A percentile compares a stretch with the other conserved stretches of the same genome.
phyloP scores from a whole-genome alignment of 2,797 vertebrate species.

The Botia kubotai region DNA sequence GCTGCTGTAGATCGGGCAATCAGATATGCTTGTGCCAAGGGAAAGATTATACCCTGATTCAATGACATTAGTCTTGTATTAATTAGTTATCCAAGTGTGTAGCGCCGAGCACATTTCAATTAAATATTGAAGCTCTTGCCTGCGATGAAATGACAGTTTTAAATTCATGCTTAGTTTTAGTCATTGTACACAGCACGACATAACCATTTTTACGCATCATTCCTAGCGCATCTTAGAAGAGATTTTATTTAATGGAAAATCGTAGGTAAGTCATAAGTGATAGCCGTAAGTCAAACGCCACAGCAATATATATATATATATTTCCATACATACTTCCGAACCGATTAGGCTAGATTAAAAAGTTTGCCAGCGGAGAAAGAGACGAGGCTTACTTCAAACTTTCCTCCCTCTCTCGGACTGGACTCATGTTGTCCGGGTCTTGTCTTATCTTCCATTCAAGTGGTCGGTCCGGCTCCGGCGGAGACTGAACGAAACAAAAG shows the following conservation, averaged over 20 bases:
- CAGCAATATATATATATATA: neutral
- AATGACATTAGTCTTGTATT: constrained; percentile 56
- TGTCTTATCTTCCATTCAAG: constrained; percentile 33
- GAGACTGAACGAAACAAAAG: constrained; percentile 23
- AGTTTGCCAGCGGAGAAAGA: no score
- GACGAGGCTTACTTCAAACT: constrained; percentile 46
- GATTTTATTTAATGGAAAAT: neutral
- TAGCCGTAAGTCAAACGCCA: neutral
- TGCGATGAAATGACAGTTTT: neutral
- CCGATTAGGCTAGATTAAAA: neutral
- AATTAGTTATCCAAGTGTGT: constrained; percentile 58
- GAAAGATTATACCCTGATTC: constrained; percentile 66
- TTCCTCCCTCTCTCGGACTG: constrained; percentile 34
- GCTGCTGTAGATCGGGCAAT: constrained; percentile 60
- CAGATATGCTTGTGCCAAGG: constrained; percentile 58
- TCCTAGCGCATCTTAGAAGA: neutral
- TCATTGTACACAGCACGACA: neutral
- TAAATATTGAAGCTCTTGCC: constrained; percentile 16
- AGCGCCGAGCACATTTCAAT: constrained; percentile 22
- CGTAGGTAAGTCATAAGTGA: neutral
- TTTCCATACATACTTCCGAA: no score
- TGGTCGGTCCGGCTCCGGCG: neutral
- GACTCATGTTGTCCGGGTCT: constrained; percentile 39
- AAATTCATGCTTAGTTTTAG: neutral
- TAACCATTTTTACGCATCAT: neutral